Evolutionary conservation across 2,797 vertebrate species (phyloP).

Genomic region (Macroramphosus scolopax): DNA sequence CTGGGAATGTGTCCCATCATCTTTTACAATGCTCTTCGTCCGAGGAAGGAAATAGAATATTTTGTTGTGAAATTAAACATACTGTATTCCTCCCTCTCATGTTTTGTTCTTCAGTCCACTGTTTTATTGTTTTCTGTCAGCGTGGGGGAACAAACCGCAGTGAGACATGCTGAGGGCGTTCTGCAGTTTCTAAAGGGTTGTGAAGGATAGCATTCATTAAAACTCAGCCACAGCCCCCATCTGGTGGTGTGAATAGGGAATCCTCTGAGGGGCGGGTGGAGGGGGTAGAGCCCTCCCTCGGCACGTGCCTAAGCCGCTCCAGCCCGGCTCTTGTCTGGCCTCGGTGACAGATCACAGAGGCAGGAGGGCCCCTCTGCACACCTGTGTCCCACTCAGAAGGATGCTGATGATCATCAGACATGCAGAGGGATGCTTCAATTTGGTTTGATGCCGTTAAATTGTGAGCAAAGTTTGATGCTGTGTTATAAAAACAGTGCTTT

Average conservation of each 20-base stretch:
- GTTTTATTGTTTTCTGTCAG: slow-evolving; percentile 32
- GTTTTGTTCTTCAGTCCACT: slow-evolving; percentile 11
- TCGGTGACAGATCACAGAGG: slow-evolving; percentile 53
- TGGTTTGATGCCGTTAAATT: slow-evolving; percentile 2
- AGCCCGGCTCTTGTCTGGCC: slow-evolving; percentile 53
- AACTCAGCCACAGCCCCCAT: slow-evolving; percentile 76
- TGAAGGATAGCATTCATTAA: slow-evolving; percentile 78
- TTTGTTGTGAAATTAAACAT: neutral
- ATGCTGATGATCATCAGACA: slow-evolving; percentile 35
- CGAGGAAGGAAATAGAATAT: too few species aligned
- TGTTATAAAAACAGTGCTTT: neutral
- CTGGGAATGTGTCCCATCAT: neutral
- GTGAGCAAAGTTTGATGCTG: neutral
- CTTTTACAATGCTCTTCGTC: slow-evolving; percentile 1
- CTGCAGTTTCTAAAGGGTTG: slow-evolving; percentile 31
- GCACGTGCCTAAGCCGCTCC: slow-evolving; percentile 75
- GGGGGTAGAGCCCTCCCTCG: slow-evolving; percentile 58
- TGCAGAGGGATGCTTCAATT: slow-evolving; percentile 6
- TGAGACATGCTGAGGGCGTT: slow-evolving; percentile 40
- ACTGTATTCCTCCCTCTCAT: slow-evolving; percentile 3
- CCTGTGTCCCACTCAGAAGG: slow-evolving; percentile 60
- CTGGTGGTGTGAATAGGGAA: slow-evolving; percentile 77
- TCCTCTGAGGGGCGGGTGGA: slow-evolving; percentile 31
- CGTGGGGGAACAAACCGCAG: slow-evolving; percentile 34
- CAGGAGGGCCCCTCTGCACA: slow-evolving; percentile 45